Evolutionary conservation across 2,113 vertebrate genomes (phyloP).

Genomic region (Nicator chloris): DNA sequence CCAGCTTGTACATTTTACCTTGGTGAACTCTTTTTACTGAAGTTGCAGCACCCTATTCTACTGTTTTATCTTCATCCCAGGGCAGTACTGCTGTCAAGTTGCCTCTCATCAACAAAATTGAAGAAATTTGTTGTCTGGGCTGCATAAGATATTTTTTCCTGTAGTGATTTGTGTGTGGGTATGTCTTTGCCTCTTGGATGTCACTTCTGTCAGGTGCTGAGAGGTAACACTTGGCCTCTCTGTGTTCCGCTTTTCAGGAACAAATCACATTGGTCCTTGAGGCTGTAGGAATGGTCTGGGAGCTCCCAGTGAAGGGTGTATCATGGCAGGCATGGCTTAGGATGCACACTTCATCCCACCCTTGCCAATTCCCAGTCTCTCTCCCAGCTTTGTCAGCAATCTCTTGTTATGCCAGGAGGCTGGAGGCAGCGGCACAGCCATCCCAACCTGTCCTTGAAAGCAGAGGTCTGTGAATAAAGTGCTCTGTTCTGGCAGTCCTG

Average conservation of each 20-base stretch:
- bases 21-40: neutral
- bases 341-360: fast-evolving
- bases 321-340: neutral
- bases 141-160: neutral
- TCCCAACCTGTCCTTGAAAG: neutral
- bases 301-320: neutral
- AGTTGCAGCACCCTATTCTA: neutral
- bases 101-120: neutral
- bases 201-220: neutral
- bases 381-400: neutral
- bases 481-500: neutral
- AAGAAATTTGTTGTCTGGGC: neutral
- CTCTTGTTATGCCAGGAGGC: neutral
- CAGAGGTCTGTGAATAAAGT: neutral
- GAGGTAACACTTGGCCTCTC: neutral
- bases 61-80: neutral
- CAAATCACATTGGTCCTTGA: neutral
- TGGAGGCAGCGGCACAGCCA: neutral
- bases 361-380: neutral
- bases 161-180: neutral
- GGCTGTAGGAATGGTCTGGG: neutral
- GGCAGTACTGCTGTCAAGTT: neutral
- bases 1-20: neutral
- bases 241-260: neutral
- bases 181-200: neutral